Percentiles rank a stretch among this genome's conserved stretches.
Conservation (phyloP, 1,140 invertebrate species). For the Scylla paramamosain region DNA sequence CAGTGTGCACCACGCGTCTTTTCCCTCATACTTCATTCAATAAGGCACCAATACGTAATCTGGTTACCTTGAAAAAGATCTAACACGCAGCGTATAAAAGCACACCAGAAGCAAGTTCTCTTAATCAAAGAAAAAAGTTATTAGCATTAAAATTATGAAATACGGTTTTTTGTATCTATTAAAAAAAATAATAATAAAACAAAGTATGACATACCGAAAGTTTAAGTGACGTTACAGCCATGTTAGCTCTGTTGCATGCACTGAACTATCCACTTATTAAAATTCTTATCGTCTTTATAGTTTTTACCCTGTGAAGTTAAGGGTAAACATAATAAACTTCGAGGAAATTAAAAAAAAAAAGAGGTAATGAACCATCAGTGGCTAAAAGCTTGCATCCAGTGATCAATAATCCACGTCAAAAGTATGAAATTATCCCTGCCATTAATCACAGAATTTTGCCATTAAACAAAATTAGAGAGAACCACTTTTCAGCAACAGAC, state of each 20-base stretch:
- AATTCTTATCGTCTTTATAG: too few species aligned
- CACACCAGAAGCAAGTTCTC: too few species aligned
- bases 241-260: too few species aligned
- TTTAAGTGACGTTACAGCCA: too few species aligned
- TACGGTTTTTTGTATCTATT: too few species aligned
- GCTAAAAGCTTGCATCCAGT: not conserved
- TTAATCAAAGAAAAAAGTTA: too few species aligned
- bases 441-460: not conserved
- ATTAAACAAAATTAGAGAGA: not conserved
- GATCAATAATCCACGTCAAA: not conserved
- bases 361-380: not conserved
- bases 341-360: not conserved
- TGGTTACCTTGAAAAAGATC: not conserved
- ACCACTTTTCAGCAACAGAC: not conserved
- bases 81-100: too few species aligned
- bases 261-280: too few species aligned
- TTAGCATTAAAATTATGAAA: too few species aligned
- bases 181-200: too few species aligned
- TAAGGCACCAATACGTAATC: not conserved
- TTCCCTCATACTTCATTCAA: not conserved
- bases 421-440: not conserved
- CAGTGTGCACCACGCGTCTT: not conserved
- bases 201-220: too few species aligned
- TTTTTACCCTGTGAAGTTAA: too few species aligned
- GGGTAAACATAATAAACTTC: not conserved